phyloP scores from a whole-genome alignment of 2,113 vertebrate species.

The Xyrauchen texanus region DNA sequence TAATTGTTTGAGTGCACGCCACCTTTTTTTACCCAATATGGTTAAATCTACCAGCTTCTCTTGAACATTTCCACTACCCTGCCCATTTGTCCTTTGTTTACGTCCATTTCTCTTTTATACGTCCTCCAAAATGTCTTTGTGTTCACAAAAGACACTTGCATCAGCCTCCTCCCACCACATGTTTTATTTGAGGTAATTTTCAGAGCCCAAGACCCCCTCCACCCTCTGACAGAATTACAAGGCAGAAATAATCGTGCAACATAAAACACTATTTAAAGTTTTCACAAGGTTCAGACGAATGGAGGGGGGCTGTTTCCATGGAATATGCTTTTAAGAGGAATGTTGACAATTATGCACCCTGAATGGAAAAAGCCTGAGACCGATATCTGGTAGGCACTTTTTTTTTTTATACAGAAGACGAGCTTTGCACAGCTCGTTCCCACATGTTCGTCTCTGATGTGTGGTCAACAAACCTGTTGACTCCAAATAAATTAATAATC shows the following conservation, averaged over 20 bases:
- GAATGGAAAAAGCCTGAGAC: conserved; percentile 9
- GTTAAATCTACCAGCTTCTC: background rate
- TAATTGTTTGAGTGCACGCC: conserved; percentile 2
- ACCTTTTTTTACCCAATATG: conserved; percentile 17
- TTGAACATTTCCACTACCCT: background rate
- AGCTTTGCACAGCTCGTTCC: background rate
- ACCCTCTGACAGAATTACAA: conserved; percentile 52
- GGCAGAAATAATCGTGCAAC: conserved; percentile 45
- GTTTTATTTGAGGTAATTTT: conserved; percentile 52
- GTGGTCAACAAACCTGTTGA: background rate
- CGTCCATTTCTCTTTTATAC: conserved; percentile 13
- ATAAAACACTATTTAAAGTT: conserved; percentile 49
- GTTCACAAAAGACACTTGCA: conserved; percentile 29
- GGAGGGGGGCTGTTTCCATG: conserved; percentile 45
- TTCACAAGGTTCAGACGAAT: conserved; percentile 32
- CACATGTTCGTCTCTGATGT: background rate
- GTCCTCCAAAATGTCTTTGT: conserved; percentile 25
- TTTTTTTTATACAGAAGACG: background rate
- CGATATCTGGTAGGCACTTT: conserved; percentile 11
- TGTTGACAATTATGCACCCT: conserved; percentile 50
- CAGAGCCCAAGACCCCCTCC: conserved; percentile 46
- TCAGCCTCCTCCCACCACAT: conserved; percentile 25
- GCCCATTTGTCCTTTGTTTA: background rate
- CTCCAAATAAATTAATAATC: conserved; percentile 14
- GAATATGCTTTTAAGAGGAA: conserved; percentile 48